A percentile compares a stretch with the other conserved stretches of the same genome.
phyloP scores from a whole-genome alignment of 2,113 vertebrate genomes.

The Mugil cephalus region DNA sequence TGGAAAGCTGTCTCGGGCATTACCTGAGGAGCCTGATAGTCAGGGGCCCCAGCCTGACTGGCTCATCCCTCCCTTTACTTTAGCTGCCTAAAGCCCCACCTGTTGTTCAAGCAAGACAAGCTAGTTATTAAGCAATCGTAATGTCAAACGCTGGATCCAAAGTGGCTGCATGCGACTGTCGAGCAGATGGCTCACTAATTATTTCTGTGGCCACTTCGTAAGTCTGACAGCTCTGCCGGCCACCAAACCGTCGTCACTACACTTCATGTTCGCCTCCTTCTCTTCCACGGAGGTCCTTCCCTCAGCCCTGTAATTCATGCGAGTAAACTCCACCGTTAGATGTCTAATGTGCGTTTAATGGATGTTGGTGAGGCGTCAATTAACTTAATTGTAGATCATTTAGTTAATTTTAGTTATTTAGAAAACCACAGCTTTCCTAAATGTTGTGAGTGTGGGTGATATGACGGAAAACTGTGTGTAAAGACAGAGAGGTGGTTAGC shows the following conservation, averaged over 20 bases:
- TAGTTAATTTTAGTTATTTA: constrained; percentile 84
- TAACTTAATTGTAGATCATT: constrained; percentile 84
- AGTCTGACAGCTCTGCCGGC: constrained; percentile 39
- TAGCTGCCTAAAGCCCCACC: constrained; percentile 9
- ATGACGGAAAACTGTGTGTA: constrained; percentile 68
- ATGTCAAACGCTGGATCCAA: constrained; percentile 23
- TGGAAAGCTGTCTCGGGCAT: constrained; percentile 39
- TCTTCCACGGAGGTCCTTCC: constrained; percentile 79
- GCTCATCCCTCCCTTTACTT: constrained; percentile 46
- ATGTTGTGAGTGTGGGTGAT: constrained; percentile 69
- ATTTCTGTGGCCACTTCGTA: constrained; percentile 30
- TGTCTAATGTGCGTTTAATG: constrained; percentile 81
- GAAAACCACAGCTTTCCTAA: constrained; percentile 80
- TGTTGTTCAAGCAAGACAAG: constrained; percentile 14
- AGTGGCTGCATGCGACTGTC: constrained; percentile 29
- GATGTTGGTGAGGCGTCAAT: constrained; percentile 75
- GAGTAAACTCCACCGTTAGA: constrained; percentile 68
- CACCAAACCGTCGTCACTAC: constrained; percentile 53
- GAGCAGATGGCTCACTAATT: constrained; percentile 63
- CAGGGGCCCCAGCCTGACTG: constrained; percentile 66
- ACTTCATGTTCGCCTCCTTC: constrained; percentile 75
- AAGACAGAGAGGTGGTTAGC: constrained; percentile 70
- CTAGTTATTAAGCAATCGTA: constrained; percentile 27
- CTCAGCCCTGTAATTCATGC: constrained; percentile 75
- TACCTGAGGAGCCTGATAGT: constrained; percentile 60